Evolutionary conservation across 2,113 vertebrate genomes (phyloP), one percentile per base, ranked within the genome.

Genomic region (Ceyx melanurus): DNA sequence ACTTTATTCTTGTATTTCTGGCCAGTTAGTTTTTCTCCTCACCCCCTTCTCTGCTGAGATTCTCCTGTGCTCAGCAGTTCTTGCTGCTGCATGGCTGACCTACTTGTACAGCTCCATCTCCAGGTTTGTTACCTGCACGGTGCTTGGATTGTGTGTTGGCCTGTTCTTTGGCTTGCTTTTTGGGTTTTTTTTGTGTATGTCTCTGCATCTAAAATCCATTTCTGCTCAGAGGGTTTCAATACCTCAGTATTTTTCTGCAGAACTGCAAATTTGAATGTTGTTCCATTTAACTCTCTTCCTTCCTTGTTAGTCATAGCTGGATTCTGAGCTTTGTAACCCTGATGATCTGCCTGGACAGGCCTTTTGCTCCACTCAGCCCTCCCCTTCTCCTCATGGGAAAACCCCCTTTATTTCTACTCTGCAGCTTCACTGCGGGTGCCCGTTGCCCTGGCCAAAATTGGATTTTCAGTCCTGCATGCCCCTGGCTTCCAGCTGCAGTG

Each of bases 61-160:
- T 96, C 91, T 86, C 53, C 65, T 6, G 10, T 64, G 82, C 82
- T 96, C 95, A 95, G 96, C 80, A 67, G 11, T 90, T 96, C 85
- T 86, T 1, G 3, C 86, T 74, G 82, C 71, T 88, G 70, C 4
- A 2, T 92, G 60, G 83, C 89, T 96, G 92, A 96, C 87, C 88
- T 90, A 67, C 91, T 93, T 96, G 92, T 86, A 56, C 4, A 18
- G 56, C 56, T 75, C 57, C 67, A 61, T 88, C 7, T 2, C 77
- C 26, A 31, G 26, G 6, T 83, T 79, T 54, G 29, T 82, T 88
- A 54, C 90, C 13, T 22, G 65, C 65, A 26, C 3, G 10, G 4
- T 46, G 7, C 37, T 75, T 82, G 46, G 28, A 40, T 74, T 70
- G 64, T 60, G 10, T 65, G 28, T 56, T 65, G 62, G 45, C 28